Conservation (phyloP, 2,888 invertebrate species). For the Resseliella maxima region DNA sequence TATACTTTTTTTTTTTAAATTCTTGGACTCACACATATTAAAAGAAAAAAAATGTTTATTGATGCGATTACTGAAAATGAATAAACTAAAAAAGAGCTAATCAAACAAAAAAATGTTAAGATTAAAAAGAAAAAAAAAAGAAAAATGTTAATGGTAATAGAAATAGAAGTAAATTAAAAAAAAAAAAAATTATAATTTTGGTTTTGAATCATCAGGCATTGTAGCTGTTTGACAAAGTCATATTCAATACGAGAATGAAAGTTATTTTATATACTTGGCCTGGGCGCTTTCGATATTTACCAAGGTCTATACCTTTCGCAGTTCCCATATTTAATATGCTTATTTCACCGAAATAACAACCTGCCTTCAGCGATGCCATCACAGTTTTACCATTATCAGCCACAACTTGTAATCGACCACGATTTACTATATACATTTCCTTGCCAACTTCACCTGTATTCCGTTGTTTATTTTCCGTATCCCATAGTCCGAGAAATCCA, state of each 20-base stretch:
- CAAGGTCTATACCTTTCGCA: slow-evolving; percentile 96
- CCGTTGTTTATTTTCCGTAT: slow-evolving; percentile 14
- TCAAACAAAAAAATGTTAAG: not conserved
- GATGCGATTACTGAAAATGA: not conserved
- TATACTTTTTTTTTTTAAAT: not conserved
- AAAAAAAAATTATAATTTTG: not conserved
- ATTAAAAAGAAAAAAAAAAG: not conserved
- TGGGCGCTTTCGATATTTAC: slow-evolving; percentile 81
- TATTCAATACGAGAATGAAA: slow-evolving; percentile 9
- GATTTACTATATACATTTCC: slow-evolving; percentile 99
- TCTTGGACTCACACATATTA: not conserved
- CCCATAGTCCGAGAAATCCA: not conserved
- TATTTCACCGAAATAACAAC: slow-evolving; percentile 99
- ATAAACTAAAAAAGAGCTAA: no score
- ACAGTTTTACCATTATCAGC: slow-evolving; percentile 96
- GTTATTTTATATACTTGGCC: slow-evolving; percentile 63
- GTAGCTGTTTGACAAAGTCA: slow-evolving; percentile 55
- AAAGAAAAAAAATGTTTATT: not conserved
- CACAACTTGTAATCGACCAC: slow-evolving; percentile 94
- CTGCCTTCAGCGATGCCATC: slow-evolving; percentile 96
- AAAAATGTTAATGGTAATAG: not conserved
- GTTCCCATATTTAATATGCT: slow-evolving; percentile 99
- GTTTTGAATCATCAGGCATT: slow-evolving; percentile 15
- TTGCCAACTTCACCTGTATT: slow-evolving; percentile 95
- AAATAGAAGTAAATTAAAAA: not conserved